These are phyloP conservation scores for Caenorhabditis imperialis DNA, from an alignment of 2,888 invertebrate species.

Conservation along the genomic window DNA sequence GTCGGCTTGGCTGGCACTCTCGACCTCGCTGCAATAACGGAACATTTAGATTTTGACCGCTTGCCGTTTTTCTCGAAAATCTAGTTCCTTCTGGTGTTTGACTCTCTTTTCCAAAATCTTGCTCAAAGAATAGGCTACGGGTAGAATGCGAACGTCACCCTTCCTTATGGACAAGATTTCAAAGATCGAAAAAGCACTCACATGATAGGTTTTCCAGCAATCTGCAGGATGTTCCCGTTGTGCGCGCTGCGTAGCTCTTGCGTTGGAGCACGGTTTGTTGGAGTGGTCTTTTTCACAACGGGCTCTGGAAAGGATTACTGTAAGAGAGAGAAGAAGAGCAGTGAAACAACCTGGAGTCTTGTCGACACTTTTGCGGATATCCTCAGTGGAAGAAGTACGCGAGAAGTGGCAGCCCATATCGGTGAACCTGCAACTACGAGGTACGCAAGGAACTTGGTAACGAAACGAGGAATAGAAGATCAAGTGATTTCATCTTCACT, in stretches of 20 bases:
- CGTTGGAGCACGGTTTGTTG: conserved; percentile 32
- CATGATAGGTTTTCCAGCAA: conserved; percentile 58
- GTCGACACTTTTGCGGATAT: conserved; percentile 43
- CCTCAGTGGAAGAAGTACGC: conserved; percentile 60
- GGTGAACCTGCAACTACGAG: too few species aligned
- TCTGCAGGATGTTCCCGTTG: conserved; percentile 50
- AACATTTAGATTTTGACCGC: too few species aligned
- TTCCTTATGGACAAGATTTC: too few species aligned
- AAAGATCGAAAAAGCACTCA: too few species aligned
- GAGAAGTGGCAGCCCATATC: conserved; percentile 65
- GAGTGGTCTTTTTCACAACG: conserved; percentile 15
- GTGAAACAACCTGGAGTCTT: conserved; percentile 21
- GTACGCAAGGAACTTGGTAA: too few species aligned
- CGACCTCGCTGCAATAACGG: conserved; percentile 64
- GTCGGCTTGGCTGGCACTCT: conserved; percentile 73
- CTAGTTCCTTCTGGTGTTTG: conserved; percentile 28
- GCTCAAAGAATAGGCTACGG: not conserved
- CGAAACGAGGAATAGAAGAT: too few species aligned
- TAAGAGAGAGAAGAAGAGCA: too few species aligned
- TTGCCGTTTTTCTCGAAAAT: too few species aligned
- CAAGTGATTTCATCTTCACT: too few species aligned
- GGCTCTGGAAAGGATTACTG: conserved; percentile 8
- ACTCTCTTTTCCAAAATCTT: conserved; percentile 5
- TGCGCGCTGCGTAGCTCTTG: conserved; percentile 46
- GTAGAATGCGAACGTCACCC: too few species aligned